These are phyloP conservation scores for Tryphoninae sp. DNA, from an alignment of 2,888 invertebrate species.

Conservation along the genomic window DNA sequence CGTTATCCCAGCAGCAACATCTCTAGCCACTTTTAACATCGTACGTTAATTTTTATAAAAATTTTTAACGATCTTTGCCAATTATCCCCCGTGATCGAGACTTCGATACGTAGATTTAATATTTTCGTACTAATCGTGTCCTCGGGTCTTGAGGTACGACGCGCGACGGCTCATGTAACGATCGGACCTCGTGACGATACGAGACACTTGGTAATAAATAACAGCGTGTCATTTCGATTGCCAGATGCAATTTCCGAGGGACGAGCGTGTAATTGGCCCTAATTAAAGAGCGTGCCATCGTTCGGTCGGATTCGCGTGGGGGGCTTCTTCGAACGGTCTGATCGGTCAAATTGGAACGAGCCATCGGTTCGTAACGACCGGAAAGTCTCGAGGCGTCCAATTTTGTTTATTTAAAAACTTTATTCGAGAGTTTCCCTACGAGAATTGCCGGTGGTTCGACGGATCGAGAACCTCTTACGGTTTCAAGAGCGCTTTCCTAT, in stretches of 20 bases:
- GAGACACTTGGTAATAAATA: constrained; percentile 36
- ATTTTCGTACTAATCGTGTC: neutral
- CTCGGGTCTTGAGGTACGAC: neutral
- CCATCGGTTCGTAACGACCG: neutral
- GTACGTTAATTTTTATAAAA: constrained; percentile 44
- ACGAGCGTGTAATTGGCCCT: constrained; percentile 56
- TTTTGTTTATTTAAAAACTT: neutral
- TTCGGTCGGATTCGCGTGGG: constrained; percentile 33
- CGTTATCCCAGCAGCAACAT: constrained; percentile 9
- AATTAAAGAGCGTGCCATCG: constrained; percentile 46
- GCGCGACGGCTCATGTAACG: constrained; percentile 9
- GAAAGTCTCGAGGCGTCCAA: neutral
- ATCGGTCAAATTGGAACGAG: constrained; percentile 23
- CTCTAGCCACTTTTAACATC: constrained; percentile 36
- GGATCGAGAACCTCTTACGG: no score
- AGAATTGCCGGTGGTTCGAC: no score
- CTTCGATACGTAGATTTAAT: neutral
- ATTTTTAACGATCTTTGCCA: neutral
- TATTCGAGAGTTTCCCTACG: no score
- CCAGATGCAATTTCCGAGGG: constrained; percentile 22
- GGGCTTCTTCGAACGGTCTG: constrained; percentile 23
- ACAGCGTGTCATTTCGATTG: constrained; percentile 43
- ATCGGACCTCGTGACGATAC: constrained; percentile 7
- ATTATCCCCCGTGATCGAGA: neutral
- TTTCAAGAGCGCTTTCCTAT: no score